phyloP scores from a whole-genome alignment of 2,888 invertebrate genomes.

The Acanthosoma haemorrhoidale region DNA sequence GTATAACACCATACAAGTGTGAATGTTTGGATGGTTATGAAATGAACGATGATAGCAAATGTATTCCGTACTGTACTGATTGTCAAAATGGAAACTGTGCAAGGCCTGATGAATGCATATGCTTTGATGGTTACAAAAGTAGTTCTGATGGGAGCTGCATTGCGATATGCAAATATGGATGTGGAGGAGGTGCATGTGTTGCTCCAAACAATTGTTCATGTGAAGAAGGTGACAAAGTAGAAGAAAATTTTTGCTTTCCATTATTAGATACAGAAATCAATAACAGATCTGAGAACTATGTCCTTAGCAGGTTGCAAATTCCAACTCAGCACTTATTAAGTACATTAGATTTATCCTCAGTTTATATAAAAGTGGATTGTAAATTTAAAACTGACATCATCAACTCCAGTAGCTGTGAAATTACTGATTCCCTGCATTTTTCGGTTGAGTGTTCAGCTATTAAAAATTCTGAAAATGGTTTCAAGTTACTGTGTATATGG shows the following conservation, averaged over 20 bases:
- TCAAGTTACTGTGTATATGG: neutral
- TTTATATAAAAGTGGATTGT: neutral
- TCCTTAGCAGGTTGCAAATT: neutral
- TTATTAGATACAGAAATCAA: neutral
- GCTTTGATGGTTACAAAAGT: constrained; percentile 15
- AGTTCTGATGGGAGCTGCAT: constrained; percentile 7
- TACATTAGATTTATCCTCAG: neutral
- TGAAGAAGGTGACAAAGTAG: constrained; percentile 9
- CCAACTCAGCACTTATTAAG: no score
- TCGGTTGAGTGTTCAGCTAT: neutral
- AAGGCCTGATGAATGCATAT: constrained; percentile 11
- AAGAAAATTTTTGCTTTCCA: constrained; percentile 24
- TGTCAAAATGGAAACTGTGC: constrained; percentile 21
- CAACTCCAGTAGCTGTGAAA: neutral
- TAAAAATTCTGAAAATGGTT: neutral
- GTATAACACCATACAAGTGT: constrained; percentile 24
- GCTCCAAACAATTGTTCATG: constrained; percentile 34
- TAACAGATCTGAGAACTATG: neutral
- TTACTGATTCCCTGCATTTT: neutral
- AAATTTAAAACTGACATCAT: neutral
- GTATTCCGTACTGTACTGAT: constrained; percentile 28
- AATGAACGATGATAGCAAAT: constrained; percentile 14
- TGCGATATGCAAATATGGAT: constrained; percentile 25
- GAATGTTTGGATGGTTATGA: constrained; percentile 18
- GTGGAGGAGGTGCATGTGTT: constrained; percentile 30